A percentile compares a stretch with the other conserved stretches of the same genome.
Evolutionary conservation across 2,113 vertebrate genomes (phyloP).

Genomic region (Salvelinus namaycush): DNA sequence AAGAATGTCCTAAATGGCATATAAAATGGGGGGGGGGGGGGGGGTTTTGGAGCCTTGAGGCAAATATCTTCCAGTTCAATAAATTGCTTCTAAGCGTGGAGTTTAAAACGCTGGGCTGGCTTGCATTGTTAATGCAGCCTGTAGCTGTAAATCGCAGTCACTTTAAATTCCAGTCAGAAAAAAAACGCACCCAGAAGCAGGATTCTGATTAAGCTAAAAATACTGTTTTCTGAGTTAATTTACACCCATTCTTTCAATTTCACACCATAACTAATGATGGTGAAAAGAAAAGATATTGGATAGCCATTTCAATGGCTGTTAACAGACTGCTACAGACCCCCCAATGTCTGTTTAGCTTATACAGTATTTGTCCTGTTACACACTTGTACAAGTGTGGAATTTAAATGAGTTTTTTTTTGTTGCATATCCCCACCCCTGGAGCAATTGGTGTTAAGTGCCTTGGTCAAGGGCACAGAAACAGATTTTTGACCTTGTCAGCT

Average conservation of each 20-base stretch:
- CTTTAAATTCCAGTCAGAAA: slow-evolving; percentile 4
- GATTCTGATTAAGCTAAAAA: slow-evolving; percentile 16
- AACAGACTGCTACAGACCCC: neutral
- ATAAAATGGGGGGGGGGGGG: neutral
- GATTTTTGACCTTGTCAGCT: too few species aligned
- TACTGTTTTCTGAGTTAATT: slow-evolving; percentile 18
- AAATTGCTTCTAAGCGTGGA: slow-evolving; percentile 16
- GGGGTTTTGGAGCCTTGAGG: slow-evolving; percentile 3
- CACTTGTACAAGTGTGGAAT: too few species aligned
- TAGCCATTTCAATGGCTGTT: neutral
- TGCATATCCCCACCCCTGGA: too few species aligned
- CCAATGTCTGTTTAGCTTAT: neutral
- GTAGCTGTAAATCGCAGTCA: slow-evolving; percentile 15
- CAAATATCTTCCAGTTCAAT: slow-evolving; percentile 20
- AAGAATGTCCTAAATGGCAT: too few species aligned
- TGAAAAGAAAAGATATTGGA: neutral
- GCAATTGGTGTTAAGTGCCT: too few species aligned
- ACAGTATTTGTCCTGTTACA: too few species aligned
- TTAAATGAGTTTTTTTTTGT: too few species aligned
- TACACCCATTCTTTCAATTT: neutral
- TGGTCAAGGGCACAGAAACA: too few species aligned
- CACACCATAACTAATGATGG: neutral
- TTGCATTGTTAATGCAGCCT: slow-evolving; percentile 17
- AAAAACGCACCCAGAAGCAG: neutral
- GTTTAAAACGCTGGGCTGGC: slow-evolving; percentile 6